phyloP scores from a whole-genome alignment of 2,888 invertebrate genomes.

The Pharmacophagus antenor region DNA sequence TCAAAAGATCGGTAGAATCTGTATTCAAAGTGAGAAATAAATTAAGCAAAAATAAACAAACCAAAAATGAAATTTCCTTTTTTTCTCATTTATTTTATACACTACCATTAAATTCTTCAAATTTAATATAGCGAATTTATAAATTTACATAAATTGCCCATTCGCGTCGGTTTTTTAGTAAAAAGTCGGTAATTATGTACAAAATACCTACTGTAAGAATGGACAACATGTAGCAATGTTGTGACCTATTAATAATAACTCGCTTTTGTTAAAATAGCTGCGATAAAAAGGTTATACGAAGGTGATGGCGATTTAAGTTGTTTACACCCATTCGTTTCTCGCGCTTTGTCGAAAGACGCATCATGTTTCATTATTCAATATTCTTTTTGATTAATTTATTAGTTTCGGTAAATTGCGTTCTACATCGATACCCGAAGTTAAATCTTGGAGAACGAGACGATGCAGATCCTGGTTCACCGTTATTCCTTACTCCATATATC shows the following conservation, averaged over 20 bases:
- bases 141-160: not conserved
- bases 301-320: constrained; percentile 17
- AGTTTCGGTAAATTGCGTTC: constrained; percentile 46
- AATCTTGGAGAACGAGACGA: constrained; percentile 52
- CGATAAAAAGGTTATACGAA: constrained; percentile 26
- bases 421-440: constrained; percentile 62
- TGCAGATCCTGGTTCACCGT: constrained; percentile 78
- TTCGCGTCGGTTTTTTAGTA: not conserved
- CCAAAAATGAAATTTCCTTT: not conserved
- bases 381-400: constrained; percentile 46
- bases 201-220: not conserved
- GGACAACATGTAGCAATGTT: not conserved
- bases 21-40: not conserved
- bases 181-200: not conserved
- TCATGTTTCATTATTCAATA: constrained; percentile 47
- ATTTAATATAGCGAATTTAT: not conserved
- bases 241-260: constrained; percentile 4
- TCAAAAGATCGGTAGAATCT: not conserved
- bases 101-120: not conserved
- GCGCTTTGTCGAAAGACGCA: constrained; percentile 29
- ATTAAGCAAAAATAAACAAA: not conserved
- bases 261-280: constrained; percentile 16
- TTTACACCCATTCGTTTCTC: constrained; percentile 11
- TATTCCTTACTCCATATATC: constrained; percentile 88
- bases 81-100: not conserved